Evolutionary conservation across 2,113 vertebrate genomes (phyloP).

Genomic region (Dasyurus viverrinus): DNA sequence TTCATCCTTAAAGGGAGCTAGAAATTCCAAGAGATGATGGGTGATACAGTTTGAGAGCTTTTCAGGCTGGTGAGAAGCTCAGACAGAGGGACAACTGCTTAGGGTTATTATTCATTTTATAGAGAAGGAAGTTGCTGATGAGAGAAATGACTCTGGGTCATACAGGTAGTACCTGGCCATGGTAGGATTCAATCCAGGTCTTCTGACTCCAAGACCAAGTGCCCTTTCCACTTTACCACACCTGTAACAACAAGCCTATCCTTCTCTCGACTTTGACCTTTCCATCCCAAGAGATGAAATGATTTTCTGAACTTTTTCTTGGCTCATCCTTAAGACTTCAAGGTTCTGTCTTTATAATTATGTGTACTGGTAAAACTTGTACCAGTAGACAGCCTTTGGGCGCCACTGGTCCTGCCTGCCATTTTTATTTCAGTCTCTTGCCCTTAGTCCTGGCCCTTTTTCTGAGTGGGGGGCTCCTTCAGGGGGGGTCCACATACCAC

Average conservation of each 20-base stretch:
- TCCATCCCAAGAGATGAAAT: background rate
- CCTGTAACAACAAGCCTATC: background rate
- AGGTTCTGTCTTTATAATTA: background rate
- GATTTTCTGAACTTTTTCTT: background rate
- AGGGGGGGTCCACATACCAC: background rate
- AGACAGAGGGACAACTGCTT: background rate
- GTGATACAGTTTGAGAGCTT: background rate
- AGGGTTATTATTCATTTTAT: background rate
- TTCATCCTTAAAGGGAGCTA: background rate
- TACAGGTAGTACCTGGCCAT: background rate
- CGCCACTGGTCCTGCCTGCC: background rate
- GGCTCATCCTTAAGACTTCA: background rate
- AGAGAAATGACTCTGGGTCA: background rate
- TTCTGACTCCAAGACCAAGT: background rate
- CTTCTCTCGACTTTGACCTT: background rate
- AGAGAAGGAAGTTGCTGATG: background rate
- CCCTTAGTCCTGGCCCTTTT: background rate
- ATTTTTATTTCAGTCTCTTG: background rate
- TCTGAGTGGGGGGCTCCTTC: background rate
- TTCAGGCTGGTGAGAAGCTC: background rate
- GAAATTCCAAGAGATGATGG: background rate
- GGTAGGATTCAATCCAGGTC: background rate
- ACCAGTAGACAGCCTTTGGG: background rate
- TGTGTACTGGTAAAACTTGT: background rate
- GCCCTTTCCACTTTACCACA: background rate